Evolutionary conservation across 2,797 vertebrate species (phyloP), one percentile per base, ranked within the genome.

Genomic region (Pantherophis vulpinus): DNA sequence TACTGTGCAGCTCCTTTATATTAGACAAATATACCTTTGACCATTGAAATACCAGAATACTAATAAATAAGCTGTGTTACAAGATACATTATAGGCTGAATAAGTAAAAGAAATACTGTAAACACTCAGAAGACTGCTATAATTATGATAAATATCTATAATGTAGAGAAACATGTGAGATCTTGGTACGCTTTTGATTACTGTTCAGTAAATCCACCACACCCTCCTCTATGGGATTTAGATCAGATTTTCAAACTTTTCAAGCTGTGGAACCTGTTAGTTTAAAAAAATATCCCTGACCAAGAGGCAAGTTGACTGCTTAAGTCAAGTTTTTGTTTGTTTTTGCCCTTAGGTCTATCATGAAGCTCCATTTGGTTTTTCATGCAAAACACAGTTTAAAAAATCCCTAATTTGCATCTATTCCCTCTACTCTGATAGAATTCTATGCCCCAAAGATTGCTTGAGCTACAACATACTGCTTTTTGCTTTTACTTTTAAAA

Each of bases 11-110:
- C 32, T 79, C 32, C 32, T 83, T 83, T 88, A 56, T 25, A 88
- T 83, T 83, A 51, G 18, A 13, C 29, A n/a, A 20, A 90, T 29
- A 18, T 66, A 1, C 37, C 10, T 60, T 60, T 56, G 61, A 61
- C 20, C 27, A 8, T 56, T 13, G 3, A 29, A 70, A 90, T 37
- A 20, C 20, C 14, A 7, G 18, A 90, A 20, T 25, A 11, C 18
- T 74, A 90, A 56, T 74, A 93, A 95, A 91, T 89, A 79, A 42
- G 63, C n/a, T 20, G 2, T 89, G 93, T 90, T 51, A 2, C 7
- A 47, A 7, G 58, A 51, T 94, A 74, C 92, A 32, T 93, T 93
- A 87, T 70, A 55, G 37, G 47, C 55, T 90, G 47, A 90, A 54
- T 90, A 70, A 70, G 51, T 74, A n/a, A 47, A 54, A 66, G 2